Evolutionary conservation across 37 sponge, comb jelly and placozoan species (phyloP).

Genomic region (Hexactinellida sp.): DNA sequence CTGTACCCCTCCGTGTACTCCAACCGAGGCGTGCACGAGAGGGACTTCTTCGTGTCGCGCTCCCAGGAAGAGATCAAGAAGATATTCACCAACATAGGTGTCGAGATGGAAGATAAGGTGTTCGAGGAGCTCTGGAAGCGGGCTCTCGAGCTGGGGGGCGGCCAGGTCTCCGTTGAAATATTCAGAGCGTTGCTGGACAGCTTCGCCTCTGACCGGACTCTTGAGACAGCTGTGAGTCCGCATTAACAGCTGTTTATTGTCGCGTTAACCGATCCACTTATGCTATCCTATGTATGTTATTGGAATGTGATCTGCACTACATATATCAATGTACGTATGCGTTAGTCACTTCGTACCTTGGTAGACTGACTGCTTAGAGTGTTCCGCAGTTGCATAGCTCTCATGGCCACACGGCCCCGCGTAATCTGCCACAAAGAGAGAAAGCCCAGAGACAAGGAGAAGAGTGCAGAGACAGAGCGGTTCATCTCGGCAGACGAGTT

Average conservation of each 20-base stretch:
- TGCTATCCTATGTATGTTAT: not conserved
- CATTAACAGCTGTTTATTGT: too few relatives aligned
- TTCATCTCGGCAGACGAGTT: conserved; percentile 1
- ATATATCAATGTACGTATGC: not conserved
- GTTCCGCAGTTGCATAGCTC: too few relatives aligned
- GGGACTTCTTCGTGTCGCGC: conserved; percentile 77
- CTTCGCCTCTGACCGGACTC: not conserved
- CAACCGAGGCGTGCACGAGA: conserved; percentile 58
- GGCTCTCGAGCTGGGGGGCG: conserved; percentile 26
- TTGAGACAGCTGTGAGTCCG: not conserved
- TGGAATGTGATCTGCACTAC: too few relatives aligned
- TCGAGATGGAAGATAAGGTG: conserved; percentile 53
- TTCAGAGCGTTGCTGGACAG: conserved; percentile 57
- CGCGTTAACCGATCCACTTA: too few relatives aligned
- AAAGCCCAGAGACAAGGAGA: not conserved
- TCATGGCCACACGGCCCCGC: not conserved
- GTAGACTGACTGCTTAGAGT: not conserved
- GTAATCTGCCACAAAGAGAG: conserved; percentile 17
- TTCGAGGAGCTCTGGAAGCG: conserved; percentile 72
- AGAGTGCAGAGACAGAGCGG: not conserved
- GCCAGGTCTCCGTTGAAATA: conserved; percentile 59
- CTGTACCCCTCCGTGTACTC: conserved; percentile 84
- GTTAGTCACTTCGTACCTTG: not conserved
- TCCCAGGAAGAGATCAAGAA: conserved; percentile 34
- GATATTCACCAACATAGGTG: conserved; percentile 64